phyloP scores from a whole-genome alignment of 2,113 vertebrate genomes.

The Hydropotes inermis region DNA sequence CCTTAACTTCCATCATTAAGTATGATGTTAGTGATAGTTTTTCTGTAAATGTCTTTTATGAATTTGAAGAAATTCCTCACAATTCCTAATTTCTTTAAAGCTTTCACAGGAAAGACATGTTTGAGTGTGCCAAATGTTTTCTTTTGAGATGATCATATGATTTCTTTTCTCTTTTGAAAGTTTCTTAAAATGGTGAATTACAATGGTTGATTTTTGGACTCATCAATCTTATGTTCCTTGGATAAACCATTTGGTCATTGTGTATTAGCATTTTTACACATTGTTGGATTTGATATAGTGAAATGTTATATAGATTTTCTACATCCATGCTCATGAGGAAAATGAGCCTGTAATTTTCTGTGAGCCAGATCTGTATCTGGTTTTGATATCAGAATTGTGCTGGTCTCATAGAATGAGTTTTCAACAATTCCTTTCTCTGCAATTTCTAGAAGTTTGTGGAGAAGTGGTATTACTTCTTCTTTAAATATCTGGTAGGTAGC shows the following conservation, averaged over 20 bases:
- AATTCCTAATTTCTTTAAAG: not conserved
- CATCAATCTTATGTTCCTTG: not conserved
- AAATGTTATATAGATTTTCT: not conserved
- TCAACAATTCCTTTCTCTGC: not conserved
- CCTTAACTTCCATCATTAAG: not conserved
- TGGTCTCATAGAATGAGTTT: not conserved
- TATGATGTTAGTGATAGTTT: not conserved
- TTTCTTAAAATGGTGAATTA: not conserved
- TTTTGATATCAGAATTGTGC: not conserved
- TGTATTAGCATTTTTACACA: not conserved
- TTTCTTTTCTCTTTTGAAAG: not conserved
- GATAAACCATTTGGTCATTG: not conserved
- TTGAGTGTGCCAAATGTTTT: not conserved
- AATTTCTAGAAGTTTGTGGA: not conserved
- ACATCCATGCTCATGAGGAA: not conserved
- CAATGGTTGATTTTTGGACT: not conserved
- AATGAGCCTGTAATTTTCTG: not conserved
- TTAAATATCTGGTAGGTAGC: not conserved
- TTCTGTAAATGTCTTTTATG: not conserved
- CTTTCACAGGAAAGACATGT: not conserved
- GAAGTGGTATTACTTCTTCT: not conserved
- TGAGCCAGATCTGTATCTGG: not conserved
- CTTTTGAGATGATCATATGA: not conserved
- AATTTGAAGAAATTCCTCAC: not conserved
- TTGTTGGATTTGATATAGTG: not conserved